Conservation (phyloP, 2,888 invertebrate species). For the Campoplex nolae region DNA sequence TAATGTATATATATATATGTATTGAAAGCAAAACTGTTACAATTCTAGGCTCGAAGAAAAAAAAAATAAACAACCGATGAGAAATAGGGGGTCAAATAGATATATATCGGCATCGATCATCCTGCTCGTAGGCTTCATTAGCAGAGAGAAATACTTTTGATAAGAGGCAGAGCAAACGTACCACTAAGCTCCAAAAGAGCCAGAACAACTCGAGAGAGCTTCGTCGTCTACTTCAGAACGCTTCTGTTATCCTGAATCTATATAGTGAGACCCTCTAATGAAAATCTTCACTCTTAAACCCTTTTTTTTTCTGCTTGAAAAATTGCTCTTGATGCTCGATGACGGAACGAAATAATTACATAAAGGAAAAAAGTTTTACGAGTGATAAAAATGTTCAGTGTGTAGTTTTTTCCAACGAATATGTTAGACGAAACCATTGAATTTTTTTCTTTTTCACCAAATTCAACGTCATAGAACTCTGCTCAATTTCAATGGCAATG, state of each 20-base stretch:
- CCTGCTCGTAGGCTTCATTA: conserved; percentile 56
- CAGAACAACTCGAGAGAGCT: conserved; percentile 2
- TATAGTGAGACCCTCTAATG: not conserved
- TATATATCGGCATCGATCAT: conserved; percentile 64
- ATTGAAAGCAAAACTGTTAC: conserved; percentile 17
- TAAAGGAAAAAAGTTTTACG: not conserved
- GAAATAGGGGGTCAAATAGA: conserved; percentile 44
- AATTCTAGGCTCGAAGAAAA: conserved; percentile 13
- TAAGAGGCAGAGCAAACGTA: conserved; percentile 52
- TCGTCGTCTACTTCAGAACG: not conserved
- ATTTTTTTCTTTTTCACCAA: too few species aligned
- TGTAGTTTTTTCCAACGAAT: not conserved
- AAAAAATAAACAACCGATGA: not conserved
- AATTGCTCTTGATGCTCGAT: not conserved
- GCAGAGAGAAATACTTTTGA: conserved; percentile 56
- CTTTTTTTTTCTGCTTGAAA: not conserved
- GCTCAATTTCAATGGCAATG: too few species aligned
- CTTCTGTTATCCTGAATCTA: conserved; percentile 40
- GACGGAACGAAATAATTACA: not conserved
- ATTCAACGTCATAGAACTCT: too few species aligned
- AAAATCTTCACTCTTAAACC: not conserved
- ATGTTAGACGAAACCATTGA: not conserved
- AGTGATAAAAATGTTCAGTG: not conserved
- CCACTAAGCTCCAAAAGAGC: conserved; percentile 6
- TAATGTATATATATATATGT: not conserved